Percentiles rank a stretch among this genome's conserved stretches.
phyloP scores from a whole-genome alignment of 2,888 invertebrate species.

The Caenorhabditis sp. region DNA sequence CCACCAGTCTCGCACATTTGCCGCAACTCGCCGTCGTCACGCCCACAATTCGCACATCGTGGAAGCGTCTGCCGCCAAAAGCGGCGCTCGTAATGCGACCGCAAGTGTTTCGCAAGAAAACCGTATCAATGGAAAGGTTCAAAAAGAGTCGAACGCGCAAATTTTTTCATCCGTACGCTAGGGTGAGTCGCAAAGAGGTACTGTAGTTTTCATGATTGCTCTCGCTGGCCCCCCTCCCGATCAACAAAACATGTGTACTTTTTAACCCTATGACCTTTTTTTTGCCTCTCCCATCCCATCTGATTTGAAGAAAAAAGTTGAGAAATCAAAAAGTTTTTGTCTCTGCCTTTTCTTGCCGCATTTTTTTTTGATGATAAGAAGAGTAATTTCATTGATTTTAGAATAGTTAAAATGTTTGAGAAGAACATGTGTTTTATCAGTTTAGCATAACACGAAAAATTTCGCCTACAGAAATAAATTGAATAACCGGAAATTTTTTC shows the following conservation, averaged over 20 bases:
- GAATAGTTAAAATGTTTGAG: too few relatives aligned
- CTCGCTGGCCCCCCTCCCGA: neutral
- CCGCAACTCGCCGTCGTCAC: neutral
- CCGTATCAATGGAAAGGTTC: conserved; percentile 46
- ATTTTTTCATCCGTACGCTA: conserved; percentile 58
- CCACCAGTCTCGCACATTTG: conserved; percentile 16
- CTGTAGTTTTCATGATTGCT: neutral
- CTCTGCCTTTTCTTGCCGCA: conserved; percentile 13
- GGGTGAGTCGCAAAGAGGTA: conserved; percentile 13
- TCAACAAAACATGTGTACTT: conserved; percentile 1
- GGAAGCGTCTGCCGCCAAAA: conserved; percentile 36
- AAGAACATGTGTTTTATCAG: too few relatives aligned
- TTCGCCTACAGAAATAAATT: too few relatives aligned
- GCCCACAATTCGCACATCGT: conserved; percentile 10
- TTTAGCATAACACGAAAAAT: too few relatives aligned
- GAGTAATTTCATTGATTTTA: too few relatives aligned
- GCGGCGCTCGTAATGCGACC: conserved; percentile 42
- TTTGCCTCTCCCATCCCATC: conserved; percentile 6
- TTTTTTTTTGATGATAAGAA: conserved; percentile 6
- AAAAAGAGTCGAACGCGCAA: conserved; percentile 42
- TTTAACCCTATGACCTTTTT: conserved; percentile 22
- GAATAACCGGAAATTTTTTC: too few relatives aligned
- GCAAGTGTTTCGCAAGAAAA: conserved; percentile 24
- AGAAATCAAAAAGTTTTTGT: too few relatives aligned
- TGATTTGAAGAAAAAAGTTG: neutral